Evolutionary conservation across 2,113 vertebrate species (phyloP).

Genomic region (Chlorodrepanis virens): DNA sequence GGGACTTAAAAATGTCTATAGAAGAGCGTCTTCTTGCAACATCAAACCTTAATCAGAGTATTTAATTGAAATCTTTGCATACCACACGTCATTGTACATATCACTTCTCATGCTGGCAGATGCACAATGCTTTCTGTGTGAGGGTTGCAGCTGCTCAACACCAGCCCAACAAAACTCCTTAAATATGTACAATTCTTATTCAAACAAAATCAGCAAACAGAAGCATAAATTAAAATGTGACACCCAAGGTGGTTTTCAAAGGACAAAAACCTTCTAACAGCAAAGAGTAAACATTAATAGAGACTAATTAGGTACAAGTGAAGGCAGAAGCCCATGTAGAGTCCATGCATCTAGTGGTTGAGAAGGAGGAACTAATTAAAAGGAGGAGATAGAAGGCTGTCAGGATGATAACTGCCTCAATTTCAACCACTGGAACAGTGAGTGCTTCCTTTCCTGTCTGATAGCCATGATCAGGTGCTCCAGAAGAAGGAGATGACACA

Average conservation of each 20-base stretch:
- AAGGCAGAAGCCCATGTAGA: background rate
- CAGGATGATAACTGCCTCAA: background rate
- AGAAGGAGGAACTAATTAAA: background rate
- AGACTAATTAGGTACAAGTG: background rate
- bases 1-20: background rate
- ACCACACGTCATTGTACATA: background rate
- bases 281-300: background rate
- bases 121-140: background rate
- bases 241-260: background rate
- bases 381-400: background rate
- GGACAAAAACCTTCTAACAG: background rate
- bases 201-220: background rate
- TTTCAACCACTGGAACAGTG: background rate
- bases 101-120: background rate
- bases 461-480: background rate
- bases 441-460: background rate
- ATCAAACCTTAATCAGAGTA: background rate
- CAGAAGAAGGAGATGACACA: background rate
- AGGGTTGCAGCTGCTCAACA: background rate
- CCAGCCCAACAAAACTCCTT: background rate
- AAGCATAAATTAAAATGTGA: background rate
- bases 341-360: background rate
- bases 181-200: background rate
- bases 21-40: background rate
- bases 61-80: background rate